These are phyloP conservation scores for Cyrtorhinus lividipennis DNA, from an alignment of 1,140 invertebrate species.

Conservation along the genomic window DNA sequence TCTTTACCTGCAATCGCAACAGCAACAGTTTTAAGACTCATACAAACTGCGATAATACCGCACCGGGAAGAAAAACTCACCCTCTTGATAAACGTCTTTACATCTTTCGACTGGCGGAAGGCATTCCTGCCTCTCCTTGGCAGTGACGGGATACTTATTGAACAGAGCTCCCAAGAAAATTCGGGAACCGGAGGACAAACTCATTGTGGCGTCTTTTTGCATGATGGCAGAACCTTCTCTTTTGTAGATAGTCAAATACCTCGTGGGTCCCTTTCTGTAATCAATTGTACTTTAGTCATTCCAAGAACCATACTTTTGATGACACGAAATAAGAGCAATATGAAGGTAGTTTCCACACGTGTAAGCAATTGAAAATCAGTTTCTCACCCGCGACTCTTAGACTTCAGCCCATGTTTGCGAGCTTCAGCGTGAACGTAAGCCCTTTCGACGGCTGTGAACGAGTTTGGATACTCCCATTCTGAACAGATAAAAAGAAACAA, in stretches of 20 bases:
- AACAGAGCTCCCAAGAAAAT: conserved; percentile 42
- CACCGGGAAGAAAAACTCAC: background rate
- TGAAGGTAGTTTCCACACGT: too few species aligned
- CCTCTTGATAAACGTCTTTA: conserved; percentile 19
- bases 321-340: too few species aligned
- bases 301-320: conserved; percentile 23
- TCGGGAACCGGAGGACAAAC: conserved; percentile 45
- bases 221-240: conserved; percentile 52
- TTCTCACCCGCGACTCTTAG: conserved; percentile 51
- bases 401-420: conserved; percentile 48
- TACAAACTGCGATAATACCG: background rate
- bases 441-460: conserved; percentile 54
- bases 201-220: conserved; percentile 51
- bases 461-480: conserved; percentile 49
- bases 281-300: too few species aligned
- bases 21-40: background rate
- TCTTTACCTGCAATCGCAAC: conserved; percentile 31
- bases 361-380: background rate
- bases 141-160: conserved; percentile 52
- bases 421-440: conserved; percentile 60
- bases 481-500: conserved; percentile 12
- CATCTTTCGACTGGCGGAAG: conserved; percentile 38
- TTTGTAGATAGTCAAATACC: conserved; percentile 60
- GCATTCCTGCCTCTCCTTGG: conserved; percentile 51
- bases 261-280: conserved; percentile 47